Evolutionary conservation across 2,113 vertebrate genomes (phyloP).

Genomic region (Mirounga angustirostris): DNA sequence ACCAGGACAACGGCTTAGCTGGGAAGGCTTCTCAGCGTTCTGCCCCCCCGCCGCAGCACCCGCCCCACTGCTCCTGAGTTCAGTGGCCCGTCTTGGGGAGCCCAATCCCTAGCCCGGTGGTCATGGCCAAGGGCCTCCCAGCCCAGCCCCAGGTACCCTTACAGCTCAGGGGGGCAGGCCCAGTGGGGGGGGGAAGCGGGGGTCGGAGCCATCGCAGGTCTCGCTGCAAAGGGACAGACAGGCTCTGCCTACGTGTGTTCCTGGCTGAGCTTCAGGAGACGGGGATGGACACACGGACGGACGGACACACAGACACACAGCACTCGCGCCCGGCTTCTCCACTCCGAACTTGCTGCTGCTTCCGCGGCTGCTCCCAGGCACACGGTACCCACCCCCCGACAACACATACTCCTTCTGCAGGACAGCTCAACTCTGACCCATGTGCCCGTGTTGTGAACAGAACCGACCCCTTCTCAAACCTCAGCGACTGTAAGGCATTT

Average conservation of each 20-base stretch:
- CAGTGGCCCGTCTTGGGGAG: accelerated
- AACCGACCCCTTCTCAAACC: background rate
- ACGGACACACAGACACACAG: background rate
- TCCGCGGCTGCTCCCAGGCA: background rate
- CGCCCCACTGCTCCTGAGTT: too few species aligned
- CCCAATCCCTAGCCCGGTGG: too few species aligned
- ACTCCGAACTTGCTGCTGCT: background rate
- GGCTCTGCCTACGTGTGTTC: background rate
- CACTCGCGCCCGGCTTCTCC: background rate
- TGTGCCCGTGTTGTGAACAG: background rate
- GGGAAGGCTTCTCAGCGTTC: background rate
- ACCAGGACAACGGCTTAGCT: background rate
- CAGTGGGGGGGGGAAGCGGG: background rate
- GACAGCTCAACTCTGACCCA: background rate
- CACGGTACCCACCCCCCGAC: background rate
- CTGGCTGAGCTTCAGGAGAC: background rate
- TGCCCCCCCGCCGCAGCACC: background rate
- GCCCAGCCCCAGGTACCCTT: background rate
- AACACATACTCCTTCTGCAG: accelerated
- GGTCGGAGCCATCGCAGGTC: background rate
- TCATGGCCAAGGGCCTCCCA: too few species aligned
- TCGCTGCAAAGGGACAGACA: background rate
- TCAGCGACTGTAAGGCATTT: background rate
- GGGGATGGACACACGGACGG: background rate
- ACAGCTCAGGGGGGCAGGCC: background rate